Percentiles rank a stretch among this genome's conserved stretches.
Evolutionary conservation across 1,140 invertebrate genomes (phyloP).

Genomic region (Diachasmimorpha longicaudata): DNA sequence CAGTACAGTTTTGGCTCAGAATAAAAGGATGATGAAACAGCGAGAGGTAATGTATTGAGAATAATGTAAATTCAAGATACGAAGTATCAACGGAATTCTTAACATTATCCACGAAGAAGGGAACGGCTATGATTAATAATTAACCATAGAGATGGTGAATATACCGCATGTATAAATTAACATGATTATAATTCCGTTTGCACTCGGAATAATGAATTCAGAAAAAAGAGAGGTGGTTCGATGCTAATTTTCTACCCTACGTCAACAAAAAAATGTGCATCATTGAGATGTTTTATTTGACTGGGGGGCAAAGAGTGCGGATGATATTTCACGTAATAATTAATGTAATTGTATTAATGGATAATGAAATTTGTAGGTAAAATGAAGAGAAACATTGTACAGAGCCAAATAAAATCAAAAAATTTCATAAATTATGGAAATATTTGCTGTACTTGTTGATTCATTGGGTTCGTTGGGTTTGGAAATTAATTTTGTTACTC

Average conservation of each 20-base stretch:
- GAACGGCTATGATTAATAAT: constrained; percentile 27
- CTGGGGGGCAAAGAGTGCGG: neutral
- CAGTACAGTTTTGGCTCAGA: no score
- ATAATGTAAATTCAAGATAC: neutral
- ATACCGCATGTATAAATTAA: constrained; percentile 2
- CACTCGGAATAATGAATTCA: neutral
- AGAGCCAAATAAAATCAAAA: constrained; percentile 54
- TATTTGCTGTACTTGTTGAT: no score
- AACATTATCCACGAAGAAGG: neutral
- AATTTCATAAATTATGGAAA: constrained; percentile 39
- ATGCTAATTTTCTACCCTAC: neutral
- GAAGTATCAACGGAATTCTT: neutral
- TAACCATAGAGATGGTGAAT: neutral
- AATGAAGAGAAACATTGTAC: constrained; percentile 39
- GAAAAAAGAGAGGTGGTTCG: neutral
- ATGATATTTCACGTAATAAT: constrained; percentile 32
- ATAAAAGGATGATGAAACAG: neutral
- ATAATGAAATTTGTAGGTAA: constrained; percentile 57
- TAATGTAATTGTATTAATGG: constrained; percentile 36
- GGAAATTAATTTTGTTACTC: no score
- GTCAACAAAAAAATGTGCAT: constrained; percentile 9
- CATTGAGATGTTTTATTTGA: constrained; percentile 3
- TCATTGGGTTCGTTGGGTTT: no score
- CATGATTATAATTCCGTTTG: neutral
- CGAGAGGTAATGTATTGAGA: constrained; percentile 4